Evolutionary conservation across 2,797 vertebrate genomes (phyloP), one percentile per base, ranked within the genome.

Genomic region (Pipistrellus pygmaeus): DNA sequence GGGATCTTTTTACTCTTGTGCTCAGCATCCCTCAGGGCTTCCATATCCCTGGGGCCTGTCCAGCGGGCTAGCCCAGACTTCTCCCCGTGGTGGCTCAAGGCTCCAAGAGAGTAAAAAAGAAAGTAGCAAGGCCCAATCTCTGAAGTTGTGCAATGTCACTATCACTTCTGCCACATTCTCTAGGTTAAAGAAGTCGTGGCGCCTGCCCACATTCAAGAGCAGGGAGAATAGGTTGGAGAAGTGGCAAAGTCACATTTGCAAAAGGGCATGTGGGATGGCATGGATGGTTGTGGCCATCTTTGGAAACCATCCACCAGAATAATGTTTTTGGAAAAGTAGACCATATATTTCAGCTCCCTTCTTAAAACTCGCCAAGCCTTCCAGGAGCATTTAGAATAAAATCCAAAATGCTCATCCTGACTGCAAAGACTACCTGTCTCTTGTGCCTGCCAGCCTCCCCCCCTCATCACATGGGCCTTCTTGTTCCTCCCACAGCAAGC

Each of bases 321-420:
- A 4, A 82, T 41, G n/a, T 32, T 35, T n/a, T 91, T 30, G 68
- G 30, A 72, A 86, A 85, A 21, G 21, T 30, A 83, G 73, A 53
- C 17, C n/a, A n/a, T 21, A 6, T 68, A 44, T 69, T 18, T 89
- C 23, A 38, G 1, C 21, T 71, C 41, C 25, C 27, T 87, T 87
- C 73, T 51, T 30, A 87, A 94, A 87, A 71, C 46, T 85, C 41
- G 51, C 72, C 46, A 72, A 8, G 21, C 18, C 69, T 85, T 89
- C 41, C 55, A 66, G 20, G 17, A 10, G 41, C 13, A 7, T 20
- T 48, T 83, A 60, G 71, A 75, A 62, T 86, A 23, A 91, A 89
- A 78, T 38, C 41, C 57, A 68, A 86, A 84, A 11, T 77, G 35
- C 32, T 69, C 72, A 48, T 32, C 9, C 23, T 78, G 3, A 44